Percentiles rank a stretch among this genome's conserved stretches.
phyloP scores from a whole-genome alignment of 2,113 vertebrate genomes.

The Pandion haliaetus region DNA sequence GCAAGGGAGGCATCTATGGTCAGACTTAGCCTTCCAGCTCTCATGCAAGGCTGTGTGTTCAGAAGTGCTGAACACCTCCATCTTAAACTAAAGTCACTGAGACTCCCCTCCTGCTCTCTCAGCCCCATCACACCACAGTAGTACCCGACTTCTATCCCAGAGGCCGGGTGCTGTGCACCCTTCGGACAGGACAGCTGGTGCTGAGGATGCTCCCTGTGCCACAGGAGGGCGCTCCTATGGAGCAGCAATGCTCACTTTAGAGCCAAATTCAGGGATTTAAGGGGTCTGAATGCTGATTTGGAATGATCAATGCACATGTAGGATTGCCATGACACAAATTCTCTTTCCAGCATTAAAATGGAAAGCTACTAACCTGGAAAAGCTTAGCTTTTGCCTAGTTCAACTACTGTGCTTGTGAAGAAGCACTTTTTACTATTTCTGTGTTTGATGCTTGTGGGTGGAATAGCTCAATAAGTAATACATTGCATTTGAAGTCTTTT shows the following conservation, averaged over 20 bases:
- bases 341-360: background rate
- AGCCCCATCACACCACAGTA: background rate
- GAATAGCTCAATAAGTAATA: background rate
- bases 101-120: background rate
- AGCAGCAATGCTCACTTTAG: background rate
- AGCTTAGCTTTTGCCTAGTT: background rate
- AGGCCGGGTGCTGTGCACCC: background rate
- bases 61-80: background rate
- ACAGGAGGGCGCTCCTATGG: background rate
- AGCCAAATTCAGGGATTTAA: background rate
- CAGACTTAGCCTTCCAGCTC: background rate
- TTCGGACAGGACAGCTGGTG: background rate
- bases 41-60: background rate
- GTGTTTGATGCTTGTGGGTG: background rate
- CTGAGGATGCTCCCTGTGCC: background rate
- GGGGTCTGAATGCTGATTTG: background rate
- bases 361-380: background rate
- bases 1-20: rapidly evolving
- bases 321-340: background rate
- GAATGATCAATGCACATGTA: background rate
- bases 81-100: background rate
- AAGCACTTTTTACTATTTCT: background rate
- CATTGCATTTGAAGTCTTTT: background rate
- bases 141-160: too few relatives aligned
- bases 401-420: background rate